Evolutionary conservation across 2,797 vertebrate genomes (phyloP).

Genomic region (Tachyglossus aculeatus): DNA sequence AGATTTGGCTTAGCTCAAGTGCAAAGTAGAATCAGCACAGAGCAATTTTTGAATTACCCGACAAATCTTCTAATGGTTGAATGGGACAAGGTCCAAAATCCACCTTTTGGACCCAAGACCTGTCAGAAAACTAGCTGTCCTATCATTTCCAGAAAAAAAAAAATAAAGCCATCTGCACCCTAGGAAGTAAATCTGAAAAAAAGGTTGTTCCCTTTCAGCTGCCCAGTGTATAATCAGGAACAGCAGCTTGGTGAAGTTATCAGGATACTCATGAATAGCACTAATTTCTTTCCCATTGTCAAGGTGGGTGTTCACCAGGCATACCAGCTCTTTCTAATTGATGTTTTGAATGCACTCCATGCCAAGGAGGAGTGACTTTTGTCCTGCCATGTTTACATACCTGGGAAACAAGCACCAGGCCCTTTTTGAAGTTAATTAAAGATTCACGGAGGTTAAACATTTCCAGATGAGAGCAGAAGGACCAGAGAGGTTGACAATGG

Average conservation of each 20-base stretch:
- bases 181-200: not conserved
- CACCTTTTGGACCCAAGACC: not conserved
- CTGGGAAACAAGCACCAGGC: conserved; percentile 38
- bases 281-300: conserved; percentile 56
- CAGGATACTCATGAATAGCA: conserved; percentile 33
- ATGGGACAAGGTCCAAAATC: not conserved
- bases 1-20: not conserved
- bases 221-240: not conserved
- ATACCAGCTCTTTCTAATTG: conserved; percentile 54
- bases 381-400: conserved; percentile 56
- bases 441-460: conserved; percentile 59
- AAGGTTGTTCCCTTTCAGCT: not conserved
- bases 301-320: conserved; percentile 54
- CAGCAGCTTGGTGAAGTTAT: conserved; percentile 9
- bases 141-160: not conserved
- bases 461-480: conserved; percentile 46
- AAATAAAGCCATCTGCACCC: not conserved
- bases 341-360: conserved; percentile 59
- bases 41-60: not conserved
- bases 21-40: not conserved
- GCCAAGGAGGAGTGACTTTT: conserved; percentile 57
- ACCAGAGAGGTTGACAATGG: conserved; percentile 48
- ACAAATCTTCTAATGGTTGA: not conserved
- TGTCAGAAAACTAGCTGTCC: not conserved
- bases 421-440: conserved; percentile 70